Percentiles rank a stretch among this genome's conserved stretches.
phyloP scores from a whole-genome alignment of 1,140 invertebrate species.

The Meloidogyne exigua region DNA sequence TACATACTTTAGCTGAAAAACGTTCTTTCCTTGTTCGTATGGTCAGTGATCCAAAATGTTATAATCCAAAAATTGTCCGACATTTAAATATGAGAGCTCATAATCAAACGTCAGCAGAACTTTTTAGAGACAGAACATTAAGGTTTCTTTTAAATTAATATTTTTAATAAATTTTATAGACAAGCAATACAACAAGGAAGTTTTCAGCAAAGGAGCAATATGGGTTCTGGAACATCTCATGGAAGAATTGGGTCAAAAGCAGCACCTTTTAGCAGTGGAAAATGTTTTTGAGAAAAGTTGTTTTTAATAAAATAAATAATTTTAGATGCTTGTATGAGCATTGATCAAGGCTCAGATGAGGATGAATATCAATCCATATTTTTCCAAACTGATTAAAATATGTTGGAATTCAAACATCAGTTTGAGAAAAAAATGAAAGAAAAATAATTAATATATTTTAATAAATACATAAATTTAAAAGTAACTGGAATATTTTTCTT shows the following conservation, averaged over 20 bases:
- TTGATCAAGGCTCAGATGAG: slow-evolving; percentile 22
- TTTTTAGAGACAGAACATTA: slow-evolving; percentile 56
- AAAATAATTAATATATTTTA: neutral
- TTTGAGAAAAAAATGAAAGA: neutral
- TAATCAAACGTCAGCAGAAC: slow-evolving; percentile 62
- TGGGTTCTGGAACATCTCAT: neutral
- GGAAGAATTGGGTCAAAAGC: slow-evolving; percentile 5
- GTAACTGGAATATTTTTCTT: no score
- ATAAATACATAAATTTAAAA: no score
- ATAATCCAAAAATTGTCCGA: slow-evolving; percentile 63
- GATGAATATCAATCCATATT: slow-evolving; percentile 10
- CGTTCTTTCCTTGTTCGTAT: slow-evolving; percentile 62
- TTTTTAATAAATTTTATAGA: slow-evolving; percentile 18
- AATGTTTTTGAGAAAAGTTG: neutral
- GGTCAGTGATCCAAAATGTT: slow-evolving; percentile 63
- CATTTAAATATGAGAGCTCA: slow-evolving; percentile 62
- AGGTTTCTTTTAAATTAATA: slow-evolving; percentile 37
- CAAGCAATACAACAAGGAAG: slow-evolving; percentile 52
- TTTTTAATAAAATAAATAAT: neutral
- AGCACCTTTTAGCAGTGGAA: slow-evolving; percentile 16
- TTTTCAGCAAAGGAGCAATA: slow-evolving; percentile 13
- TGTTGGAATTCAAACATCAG: neutral
- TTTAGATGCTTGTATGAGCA: slow-evolving; percentile 22
- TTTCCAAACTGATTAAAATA: neutral
- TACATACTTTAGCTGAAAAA: slow-evolving; percentile 52